Conservation (phyloP, 2,113 vertebrate species). For the Ptyas mucosa region DNA sequence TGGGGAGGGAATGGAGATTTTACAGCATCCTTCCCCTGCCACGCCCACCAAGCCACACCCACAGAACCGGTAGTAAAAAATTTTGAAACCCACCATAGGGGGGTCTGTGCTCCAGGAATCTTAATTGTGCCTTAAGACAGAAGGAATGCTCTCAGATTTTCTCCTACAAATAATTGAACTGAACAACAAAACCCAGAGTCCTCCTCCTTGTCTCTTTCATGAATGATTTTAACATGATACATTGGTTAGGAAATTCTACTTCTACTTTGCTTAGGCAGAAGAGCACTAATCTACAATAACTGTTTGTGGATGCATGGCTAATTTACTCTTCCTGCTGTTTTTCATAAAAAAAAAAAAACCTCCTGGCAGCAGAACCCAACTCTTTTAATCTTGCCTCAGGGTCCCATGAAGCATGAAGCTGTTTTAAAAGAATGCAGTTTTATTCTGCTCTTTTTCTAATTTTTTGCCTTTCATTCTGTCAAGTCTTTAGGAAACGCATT, state of each 20-base stretch:
- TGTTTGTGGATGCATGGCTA: not conserved
- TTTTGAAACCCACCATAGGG: not conserved
- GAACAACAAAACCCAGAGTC: not conserved
- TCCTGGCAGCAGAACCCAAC: not conserved
- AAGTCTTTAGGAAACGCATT: not conserved
- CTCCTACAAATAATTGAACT: slow-evolving; percentile 4
- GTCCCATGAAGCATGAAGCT: not conserved
- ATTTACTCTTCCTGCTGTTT: not conserved
- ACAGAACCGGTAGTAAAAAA: no score
- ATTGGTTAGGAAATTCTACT: not conserved
- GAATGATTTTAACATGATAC: not conserved
- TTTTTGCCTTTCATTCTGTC: not conserved
- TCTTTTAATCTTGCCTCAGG: not conserved
- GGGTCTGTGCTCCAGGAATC: slow-evolving; percentile 28
- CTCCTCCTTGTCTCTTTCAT: not conserved
- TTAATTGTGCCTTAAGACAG: slow-evolving; percentile 9
- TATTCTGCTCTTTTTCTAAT: not conserved
- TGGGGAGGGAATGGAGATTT: no score
- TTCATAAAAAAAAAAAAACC: not conserved
- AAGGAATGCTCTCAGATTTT: slow-evolving; percentile 33
- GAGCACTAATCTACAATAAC: not conserved
- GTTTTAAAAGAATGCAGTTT: not conserved
- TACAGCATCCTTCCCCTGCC: no score
- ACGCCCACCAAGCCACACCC: no score
- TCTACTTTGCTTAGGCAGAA: slow-evolving; percentile 22